Conservation (phyloP, 2,888 invertebrate species). For the Drosophila glabriapex region DNA sequence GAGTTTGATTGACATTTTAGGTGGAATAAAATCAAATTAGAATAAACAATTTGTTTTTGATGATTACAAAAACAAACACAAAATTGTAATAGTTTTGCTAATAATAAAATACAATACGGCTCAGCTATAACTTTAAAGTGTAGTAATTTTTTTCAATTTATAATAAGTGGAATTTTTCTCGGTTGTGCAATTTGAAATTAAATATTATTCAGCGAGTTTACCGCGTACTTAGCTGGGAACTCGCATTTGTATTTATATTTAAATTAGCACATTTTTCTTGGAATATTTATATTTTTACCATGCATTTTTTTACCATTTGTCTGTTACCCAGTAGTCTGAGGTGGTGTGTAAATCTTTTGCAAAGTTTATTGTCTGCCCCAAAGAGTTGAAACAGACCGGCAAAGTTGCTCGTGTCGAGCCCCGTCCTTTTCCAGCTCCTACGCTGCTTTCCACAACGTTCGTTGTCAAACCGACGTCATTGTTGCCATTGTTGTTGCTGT, state of each 20-base stretch:
- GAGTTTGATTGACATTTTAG: background rate
- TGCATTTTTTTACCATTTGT: background rate
- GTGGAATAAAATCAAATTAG: background rate
- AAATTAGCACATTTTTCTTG: background rate
- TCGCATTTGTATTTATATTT: background rate
- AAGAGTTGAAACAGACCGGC: slow-evolving; percentile 2
- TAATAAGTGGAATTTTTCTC: background rate
- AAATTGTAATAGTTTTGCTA: background rate
- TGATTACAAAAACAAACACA: background rate
- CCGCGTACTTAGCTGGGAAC: background rate
- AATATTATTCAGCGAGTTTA: background rate
- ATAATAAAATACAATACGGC: background rate
- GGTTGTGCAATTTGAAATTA: background rate
- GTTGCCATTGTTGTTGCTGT: slow-evolving; percentile 25
- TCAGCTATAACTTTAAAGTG: background rate
- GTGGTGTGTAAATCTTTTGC: background rate
- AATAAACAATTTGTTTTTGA: background rate
- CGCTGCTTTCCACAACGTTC: slow-evolving; percentile 51
- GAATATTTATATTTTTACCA: background rate
- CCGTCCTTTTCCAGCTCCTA: slow-evolving; percentile 46
- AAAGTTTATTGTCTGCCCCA: background rate
- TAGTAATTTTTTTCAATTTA: background rate
- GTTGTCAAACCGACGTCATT: slow-evolving; percentile 57
- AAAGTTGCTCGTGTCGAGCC: slow-evolving; percentile 22
- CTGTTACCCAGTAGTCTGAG: background rate